Percentiles rank a stretch among this genome's conserved stretches.
Evolutionary conservation across 2,797 vertebrate species (phyloP).

Genomic region (Naso thynnoides): DNA sequence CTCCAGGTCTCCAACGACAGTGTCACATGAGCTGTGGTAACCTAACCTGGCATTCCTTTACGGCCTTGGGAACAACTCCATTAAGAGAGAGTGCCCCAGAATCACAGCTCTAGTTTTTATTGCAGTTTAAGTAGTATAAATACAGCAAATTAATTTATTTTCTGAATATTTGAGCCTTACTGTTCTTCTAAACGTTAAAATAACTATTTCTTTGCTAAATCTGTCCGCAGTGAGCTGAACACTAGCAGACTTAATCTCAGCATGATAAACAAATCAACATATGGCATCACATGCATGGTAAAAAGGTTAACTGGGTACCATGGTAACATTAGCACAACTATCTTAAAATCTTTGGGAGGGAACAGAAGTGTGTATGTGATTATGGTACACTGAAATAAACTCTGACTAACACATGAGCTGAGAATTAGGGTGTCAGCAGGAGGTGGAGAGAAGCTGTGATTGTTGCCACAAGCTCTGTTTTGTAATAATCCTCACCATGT

Average conservation of each 20-base stretch:
- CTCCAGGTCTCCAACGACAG: conserved; percentile 58
- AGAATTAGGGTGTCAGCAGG: conserved; percentile 14
- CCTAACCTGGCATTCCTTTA: conserved; percentile 77
- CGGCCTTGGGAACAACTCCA: conserved; percentile 66
- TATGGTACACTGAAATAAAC: conserved; percentile 7
- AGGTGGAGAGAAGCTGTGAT: conserved; percentile 13
- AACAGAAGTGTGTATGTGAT: conserved; percentile 7
- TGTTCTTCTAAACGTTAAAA: neutral
- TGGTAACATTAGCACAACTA: conserved; percentile 1
- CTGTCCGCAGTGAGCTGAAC: neutral
- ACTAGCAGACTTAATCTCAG: conserved; percentile 13
- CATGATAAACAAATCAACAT: conserved; percentile 26
- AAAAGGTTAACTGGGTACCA: conserved; percentile 4
- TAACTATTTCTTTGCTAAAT: conserved; percentile 1
- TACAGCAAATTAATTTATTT: neutral
- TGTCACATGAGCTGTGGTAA: conserved; percentile 77
- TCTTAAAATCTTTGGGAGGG: neutral
- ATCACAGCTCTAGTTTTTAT: neutral
- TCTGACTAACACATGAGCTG: neutral
- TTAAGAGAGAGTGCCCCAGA: conserved; percentile 26
- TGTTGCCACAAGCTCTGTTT: conserved; percentile 11
- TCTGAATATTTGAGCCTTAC: neutral
- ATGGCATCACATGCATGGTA: conserved; percentile 1
- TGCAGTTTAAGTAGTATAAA: neutral
- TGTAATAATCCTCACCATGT: neutral